Conservation (phyloP, 2,797 vertebrate species). For the Pygocentrus nattereri region DNA sequence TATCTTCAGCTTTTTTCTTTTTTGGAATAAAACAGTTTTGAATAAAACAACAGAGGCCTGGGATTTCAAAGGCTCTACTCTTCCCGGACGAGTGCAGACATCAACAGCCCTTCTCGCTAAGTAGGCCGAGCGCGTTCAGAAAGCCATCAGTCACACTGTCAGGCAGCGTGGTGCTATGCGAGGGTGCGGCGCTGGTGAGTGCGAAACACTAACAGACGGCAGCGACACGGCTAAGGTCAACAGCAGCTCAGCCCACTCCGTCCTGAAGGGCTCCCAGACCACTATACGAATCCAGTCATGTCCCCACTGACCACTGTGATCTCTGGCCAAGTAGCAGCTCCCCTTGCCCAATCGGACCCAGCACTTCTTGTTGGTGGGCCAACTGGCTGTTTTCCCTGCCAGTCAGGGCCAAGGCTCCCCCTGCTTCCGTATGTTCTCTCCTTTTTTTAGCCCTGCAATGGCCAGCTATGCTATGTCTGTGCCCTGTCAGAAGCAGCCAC, state of each 20-base stretch:
- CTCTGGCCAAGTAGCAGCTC: slow-evolving; percentile 81
- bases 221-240: slow-evolving; percentile 76
- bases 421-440: slow-evolving; percentile 83
- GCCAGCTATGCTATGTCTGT: slow-evolving; percentile 72
- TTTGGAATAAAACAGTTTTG: too few relatives aligned
- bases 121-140: slow-evolving; percentile 39
- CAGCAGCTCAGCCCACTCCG: slow-evolving; percentile 67
- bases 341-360: slow-evolving; percentile 79
- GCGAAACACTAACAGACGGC: slow-evolving; percentile 58
- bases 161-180: slow-evolving; percentile 50
- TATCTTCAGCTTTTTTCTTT: too few relatives aligned
- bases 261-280: slow-evolving; percentile 72
- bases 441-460: slow-evolving; percentile 79
- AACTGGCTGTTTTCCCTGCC: slow-evolving; percentile 79
- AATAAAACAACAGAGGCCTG: background rate
- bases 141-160: slow-evolving; percentile 60
- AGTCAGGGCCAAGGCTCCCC: slow-evolving; percentile 77
- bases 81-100: background rate
- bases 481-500: slow-evolving; percentile 75
- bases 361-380: slow-evolving; percentile 80
- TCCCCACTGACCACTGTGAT: slow-evolving; percentile 85
- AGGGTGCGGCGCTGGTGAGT: slow-evolving; percentile 51
- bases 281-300: slow-evolving; percentile 70
- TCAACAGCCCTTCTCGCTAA: slow-evolving; percentile 26
- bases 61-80: background rate